Percentiles rank a stretch among this genome's conserved stretches.
Evolutionary conservation across 2,888 invertebrate species (phyloP).

Genomic region (Brachynemurus nebulosus): DNA sequence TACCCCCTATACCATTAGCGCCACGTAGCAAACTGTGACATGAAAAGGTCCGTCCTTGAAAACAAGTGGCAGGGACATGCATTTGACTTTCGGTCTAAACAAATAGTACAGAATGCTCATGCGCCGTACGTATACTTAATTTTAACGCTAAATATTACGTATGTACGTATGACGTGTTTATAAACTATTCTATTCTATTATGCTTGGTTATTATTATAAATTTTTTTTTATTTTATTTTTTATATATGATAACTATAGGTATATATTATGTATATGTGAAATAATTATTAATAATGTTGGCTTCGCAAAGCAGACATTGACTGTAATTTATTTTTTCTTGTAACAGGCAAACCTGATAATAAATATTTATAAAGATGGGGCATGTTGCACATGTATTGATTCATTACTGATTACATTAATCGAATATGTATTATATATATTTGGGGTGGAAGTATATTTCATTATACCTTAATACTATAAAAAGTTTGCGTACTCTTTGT

Average conservation of each 20-base stretch:
- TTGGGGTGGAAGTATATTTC: constrained; percentile 34
- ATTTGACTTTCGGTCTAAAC: too few relatives aligned
- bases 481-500: too few relatives aligned
- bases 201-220: constrained; percentile 7
- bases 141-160: too few relatives aligned
- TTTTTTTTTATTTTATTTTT: constrained; percentile 11
- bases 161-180: too few relatives aligned
- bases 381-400: constrained; percentile 38
- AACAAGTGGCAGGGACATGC: too few relatives aligned
- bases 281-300: constrained; percentile 9
- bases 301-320: constrained; percentile 11
- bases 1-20: too few relatives aligned
- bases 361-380: constrained; percentile 18
- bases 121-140: too few relatives aligned
- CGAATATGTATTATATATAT: constrained; percentile 33
- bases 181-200: not conserved
- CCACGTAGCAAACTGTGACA: too few relatives aligned
- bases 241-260: constrained; percentile 3
- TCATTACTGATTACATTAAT: constrained; percentile 39
- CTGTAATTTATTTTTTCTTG: constrained; percentile 9
- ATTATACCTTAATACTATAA: constrained; percentile 28
- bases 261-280: not conserved
- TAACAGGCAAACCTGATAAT: constrained; percentile 12
- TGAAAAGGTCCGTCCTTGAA: too few relatives aligned
- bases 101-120: too few relatives aligned